phyloP scores from a whole-genome alignment of 2,888 invertebrate genomes.

The Drosophila pseudotalamancana region DNA sequence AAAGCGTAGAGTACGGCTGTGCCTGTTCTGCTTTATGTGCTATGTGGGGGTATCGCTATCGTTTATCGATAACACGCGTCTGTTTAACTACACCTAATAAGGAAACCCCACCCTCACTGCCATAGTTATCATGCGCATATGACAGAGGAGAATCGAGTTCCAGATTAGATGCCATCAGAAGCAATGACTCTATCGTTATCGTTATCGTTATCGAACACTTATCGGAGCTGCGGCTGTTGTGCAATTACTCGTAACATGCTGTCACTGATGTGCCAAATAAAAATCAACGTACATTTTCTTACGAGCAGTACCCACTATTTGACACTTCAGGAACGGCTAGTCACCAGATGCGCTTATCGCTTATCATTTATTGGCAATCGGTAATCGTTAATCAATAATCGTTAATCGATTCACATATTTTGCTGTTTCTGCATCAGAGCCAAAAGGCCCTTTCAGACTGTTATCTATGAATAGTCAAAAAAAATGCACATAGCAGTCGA shows the following conservation, averaged over 20 bases:
- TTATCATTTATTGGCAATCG: background rate
- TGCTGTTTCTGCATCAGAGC: conserved; percentile 16
- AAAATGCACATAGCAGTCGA: conserved; percentile 40
- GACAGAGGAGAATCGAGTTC: conserved; percentile 53
- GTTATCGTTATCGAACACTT: background rate
- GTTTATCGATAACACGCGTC: background rate
- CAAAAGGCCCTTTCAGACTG: conserved; percentile 47
- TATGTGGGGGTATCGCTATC: background rate
- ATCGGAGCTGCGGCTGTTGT: background rate
- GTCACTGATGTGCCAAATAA: conserved; percentile 60
- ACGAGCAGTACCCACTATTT: conserved; percentile 39
- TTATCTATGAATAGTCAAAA: conserved; percentile 31
- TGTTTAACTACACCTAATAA: conserved; percentile 27
- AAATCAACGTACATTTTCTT: conserved; percentile 22
- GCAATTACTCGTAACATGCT: conserved; percentile 35
- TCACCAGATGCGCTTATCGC: conserved; percentile 32
- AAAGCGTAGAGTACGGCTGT: conserved; percentile 40
- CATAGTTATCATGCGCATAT: conserved; percentile 30
- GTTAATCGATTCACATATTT: background rate
- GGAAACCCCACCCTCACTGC: conserved; percentile 42
- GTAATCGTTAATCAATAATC: background rate
- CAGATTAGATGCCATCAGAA: conserved; percentile 31
- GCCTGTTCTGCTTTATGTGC: background rate
- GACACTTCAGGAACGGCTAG: conserved; percentile 55
- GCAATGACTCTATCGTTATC: background rate